phyloP scores from a whole-genome alignment of 2,888 invertebrate species.

The Thumatha senex region DNA sequence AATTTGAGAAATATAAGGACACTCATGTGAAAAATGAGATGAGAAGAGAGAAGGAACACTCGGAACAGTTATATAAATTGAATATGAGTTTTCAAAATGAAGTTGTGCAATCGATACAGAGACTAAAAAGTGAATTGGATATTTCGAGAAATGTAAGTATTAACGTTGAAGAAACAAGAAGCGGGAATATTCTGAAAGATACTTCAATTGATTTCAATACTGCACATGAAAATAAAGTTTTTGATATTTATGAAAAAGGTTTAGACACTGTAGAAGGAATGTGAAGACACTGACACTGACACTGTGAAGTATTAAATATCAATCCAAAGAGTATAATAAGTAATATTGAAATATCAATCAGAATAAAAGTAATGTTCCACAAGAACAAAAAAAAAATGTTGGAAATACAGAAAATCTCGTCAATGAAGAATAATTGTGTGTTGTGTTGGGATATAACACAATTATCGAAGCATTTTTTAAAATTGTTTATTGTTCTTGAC shows the following conservation, averaged over 20 bases:
- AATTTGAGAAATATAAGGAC: conserved; percentile 75
- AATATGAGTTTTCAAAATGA: conserved; percentile 78
- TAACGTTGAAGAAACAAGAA: conserved; percentile 46
- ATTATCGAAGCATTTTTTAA: too few relatives aligned
- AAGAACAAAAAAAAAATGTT: too few relatives aligned
- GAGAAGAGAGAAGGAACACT: conserved; percentile 72
- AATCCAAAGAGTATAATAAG: too few relatives aligned
- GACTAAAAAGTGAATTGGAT: conserved; percentile 72
- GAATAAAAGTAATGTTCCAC: too few relatives aligned
- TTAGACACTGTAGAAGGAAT: conserved; percentile 28
- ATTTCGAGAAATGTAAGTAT: conserved; percentile 58
- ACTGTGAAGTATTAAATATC: too few relatives aligned
- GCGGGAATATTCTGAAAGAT: conserved; percentile 42
- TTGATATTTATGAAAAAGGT: conserved; percentile 27
- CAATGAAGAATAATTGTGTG: too few relatives aligned
- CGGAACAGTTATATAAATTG: conserved; percentile 73
- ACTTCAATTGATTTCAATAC: conserved; percentile 62
- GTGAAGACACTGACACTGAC: too few relatives aligned
- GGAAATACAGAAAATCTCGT: too few relatives aligned
- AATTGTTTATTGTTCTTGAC: too few relatives aligned
- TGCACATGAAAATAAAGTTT: conserved; percentile 35
- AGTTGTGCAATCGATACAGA: conserved; percentile 72
- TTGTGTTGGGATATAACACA: too few relatives aligned
- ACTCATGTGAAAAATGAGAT: conserved; percentile 69
- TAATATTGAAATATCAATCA: too few relatives aligned